phyloP scores from a whole-genome alignment of 1,140 invertebrate species.

The Drosophila micromelanica region DNA sequence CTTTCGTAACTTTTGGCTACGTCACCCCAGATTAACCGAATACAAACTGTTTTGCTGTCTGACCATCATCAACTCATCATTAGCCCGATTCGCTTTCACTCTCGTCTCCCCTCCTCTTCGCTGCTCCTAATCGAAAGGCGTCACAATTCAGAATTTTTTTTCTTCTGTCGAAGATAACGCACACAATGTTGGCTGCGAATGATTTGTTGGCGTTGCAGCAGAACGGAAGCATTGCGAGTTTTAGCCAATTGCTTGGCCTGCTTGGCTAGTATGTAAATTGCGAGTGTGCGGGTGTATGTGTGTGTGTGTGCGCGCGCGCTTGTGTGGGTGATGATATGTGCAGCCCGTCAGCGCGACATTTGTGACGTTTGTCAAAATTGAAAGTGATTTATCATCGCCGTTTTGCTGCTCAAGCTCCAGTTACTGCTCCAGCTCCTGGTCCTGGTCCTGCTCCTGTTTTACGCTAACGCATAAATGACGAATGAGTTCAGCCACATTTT shows the following conservation, averaged over 20 bases:
- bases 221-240: constrained; percentile 1
- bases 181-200: constrained; percentile 31
- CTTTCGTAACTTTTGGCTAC: neutral
- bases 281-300: constrained; percentile 17
- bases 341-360: constrained; percentile 55
- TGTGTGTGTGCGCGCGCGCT: constrained; percentile 18
- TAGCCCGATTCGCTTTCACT: neutral
- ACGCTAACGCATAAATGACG: constrained; percentile 60
- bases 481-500: constrained; percentile 67
- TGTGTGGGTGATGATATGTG: constrained; percentile 65
- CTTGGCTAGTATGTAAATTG: constrained; percentile 30
- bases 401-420: neutral
- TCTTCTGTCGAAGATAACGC: constrained; percentile 15
- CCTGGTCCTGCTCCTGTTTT: constrained; percentile 3
- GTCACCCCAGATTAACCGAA: constrained; percentile 19
- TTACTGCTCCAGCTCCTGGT: no score
- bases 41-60: constrained; percentile 22
- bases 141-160: constrained; percentile 7
- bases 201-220: constrained; percentile 37
- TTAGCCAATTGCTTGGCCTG: constrained; percentile 27
- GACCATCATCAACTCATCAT: constrained; percentile 28
- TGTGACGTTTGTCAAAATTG: constrained; percentile 81
- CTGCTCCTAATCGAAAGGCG: constrained; percentile 10
- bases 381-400: constrained; percentile 76
- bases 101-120: neutral